Conservation (phyloP, 2,113 vertebrate genomes). For the Gobio gobio region DNA sequence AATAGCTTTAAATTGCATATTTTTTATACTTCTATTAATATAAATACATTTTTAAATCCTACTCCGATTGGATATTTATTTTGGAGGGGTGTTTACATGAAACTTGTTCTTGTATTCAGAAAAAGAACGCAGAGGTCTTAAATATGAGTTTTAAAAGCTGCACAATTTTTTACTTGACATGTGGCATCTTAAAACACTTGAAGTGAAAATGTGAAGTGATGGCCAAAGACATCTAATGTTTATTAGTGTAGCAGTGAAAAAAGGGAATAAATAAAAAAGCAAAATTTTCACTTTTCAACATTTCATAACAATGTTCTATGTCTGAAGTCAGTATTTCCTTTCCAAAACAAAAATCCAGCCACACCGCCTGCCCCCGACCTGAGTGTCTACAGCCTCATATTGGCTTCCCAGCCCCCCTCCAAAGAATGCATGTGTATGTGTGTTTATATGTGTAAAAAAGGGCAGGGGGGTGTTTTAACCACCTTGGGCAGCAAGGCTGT, state of each 20-base stretch:
- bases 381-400: slow-evolving; percentile 30
- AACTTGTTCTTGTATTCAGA: too few relatives aligned
- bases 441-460: slow-evolving; percentile 7
- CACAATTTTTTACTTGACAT: not conserved
- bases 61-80: too few relatives aligned
- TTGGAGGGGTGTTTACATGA: too few relatives aligned
- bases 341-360: slow-evolving; percentile 39
- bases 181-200: not conserved
- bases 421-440: slow-evolving; percentile 34
- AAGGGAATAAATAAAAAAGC: not conserved
- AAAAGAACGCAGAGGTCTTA: too few relatives aligned
- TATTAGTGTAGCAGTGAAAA: not conserved
- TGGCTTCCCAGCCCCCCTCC: slow-evolving; percentile 42
- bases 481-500: slow-evolving; percentile 39
- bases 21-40: not conserved
- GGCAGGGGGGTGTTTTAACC: slow-evolving; percentile 30
- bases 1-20: not conserved
- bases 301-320: not conserved
- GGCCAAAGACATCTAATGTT: not conserved
- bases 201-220: too few relatives aligned
- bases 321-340: slow-evolving; percentile 33
- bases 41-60: not conserved
- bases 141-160: too few relatives aligned
- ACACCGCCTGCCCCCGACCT: not conserved
- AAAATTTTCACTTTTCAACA: too few relatives aligned